Evolutionary conservation across 2,888 invertebrate genomes (phyloP).

Genomic region (Diploptera punctata): DNA sequence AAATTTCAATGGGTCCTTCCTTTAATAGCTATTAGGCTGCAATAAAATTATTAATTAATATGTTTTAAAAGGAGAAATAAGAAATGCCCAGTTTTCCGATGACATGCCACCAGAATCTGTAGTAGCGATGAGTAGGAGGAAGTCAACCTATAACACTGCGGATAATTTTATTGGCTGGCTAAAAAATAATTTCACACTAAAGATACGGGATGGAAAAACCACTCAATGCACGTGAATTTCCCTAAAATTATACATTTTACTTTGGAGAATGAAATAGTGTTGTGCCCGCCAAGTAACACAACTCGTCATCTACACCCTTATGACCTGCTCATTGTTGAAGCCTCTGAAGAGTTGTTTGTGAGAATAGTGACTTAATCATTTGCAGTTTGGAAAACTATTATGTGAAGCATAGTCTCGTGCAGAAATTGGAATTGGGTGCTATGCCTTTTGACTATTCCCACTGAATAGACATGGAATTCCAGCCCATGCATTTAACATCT

Average conservation of each 20-base stretch:
- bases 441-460: slow-evolving; percentile 11
- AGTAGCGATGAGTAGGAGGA: slow-evolving; percentile 43
- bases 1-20: too few relatives aligned
- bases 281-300: slow-evolving; percentile 9
- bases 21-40: too few relatives aligned
- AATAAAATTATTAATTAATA: too few relatives aligned
- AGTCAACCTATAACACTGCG: slow-evolving; percentile 47
- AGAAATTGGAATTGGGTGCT: background rate
- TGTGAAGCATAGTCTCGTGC: background rate
- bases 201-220: slow-evolving; percentile 47
- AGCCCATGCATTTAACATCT: slow-evolving; percentile 9
- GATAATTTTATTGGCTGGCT: slow-evolving; percentile 47
- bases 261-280: background rate
- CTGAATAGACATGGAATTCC: background rate
- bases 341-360: background rate
- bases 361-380: background rate
- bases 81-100: slow-evolving; percentile 46
- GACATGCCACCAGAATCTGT: too few relatives aligned
- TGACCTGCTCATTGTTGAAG: background rate
- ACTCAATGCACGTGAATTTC: slow-evolving; percentile 13
- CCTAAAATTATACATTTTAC: background rate
- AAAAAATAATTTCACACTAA: slow-evolving; percentile 47
- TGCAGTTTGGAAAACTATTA: slow-evolving; percentile 7
- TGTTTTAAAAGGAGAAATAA: slow-evolving; percentile 48
- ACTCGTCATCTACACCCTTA: slow-evolving; percentile 11